phyloP scores from a whole-genome alignment of 2,888 invertebrate species.

The Lasiommata megera region DNA sequence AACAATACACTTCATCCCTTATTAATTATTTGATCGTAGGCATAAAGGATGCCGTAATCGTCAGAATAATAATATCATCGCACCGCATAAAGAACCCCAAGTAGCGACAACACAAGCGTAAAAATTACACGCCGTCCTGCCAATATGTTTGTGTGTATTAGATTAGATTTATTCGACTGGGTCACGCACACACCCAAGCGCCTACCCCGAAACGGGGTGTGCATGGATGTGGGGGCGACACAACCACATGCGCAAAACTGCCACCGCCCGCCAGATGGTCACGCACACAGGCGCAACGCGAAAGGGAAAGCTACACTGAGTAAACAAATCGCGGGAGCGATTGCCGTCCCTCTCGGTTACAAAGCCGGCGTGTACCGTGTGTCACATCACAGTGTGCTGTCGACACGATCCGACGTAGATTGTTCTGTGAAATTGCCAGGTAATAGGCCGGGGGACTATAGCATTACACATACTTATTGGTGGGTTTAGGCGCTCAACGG shows the following conservation, averaged over 20 bases:
- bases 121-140: conserved; percentile 77
- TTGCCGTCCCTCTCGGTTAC: conserved; percentile 70
- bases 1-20: conserved; percentile 79
- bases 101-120: conserved; percentile 79
- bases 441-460: conserved; percentile 79
- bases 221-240: conserved; percentile 63
- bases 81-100: conserved; percentile 77
- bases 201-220: conserved; percentile 71
- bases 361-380: conserved; percentile 57
- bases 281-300: conserved; percentile 64
- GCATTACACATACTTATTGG: conserved; percentile 79
- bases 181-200: conserved; percentile 67
- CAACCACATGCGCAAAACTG: conserved; percentile 56
- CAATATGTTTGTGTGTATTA: conserved; percentile 80
- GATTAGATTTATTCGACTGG: conserved; percentile 80
- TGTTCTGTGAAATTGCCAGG: conserved; percentile 81
- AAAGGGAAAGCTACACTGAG: conserved; percentile 80
- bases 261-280: conserved; percentile 71
- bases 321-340: conserved; percentile 75
- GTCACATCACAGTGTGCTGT: conserved; percentile 72
- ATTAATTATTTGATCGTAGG: conserved; percentile 82
- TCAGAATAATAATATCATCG: conserved; percentile 81
- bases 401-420: conserved; percentile 72
- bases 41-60: conserved; percentile 81
- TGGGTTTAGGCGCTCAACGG: conserved; percentile 68